Percentiles rank a stretch among this genome's conserved stretches.
Evolutionary conservation across 2,888 invertebrate species (phyloP).

Genomic region (Tachystola acroxantha): DNA sequence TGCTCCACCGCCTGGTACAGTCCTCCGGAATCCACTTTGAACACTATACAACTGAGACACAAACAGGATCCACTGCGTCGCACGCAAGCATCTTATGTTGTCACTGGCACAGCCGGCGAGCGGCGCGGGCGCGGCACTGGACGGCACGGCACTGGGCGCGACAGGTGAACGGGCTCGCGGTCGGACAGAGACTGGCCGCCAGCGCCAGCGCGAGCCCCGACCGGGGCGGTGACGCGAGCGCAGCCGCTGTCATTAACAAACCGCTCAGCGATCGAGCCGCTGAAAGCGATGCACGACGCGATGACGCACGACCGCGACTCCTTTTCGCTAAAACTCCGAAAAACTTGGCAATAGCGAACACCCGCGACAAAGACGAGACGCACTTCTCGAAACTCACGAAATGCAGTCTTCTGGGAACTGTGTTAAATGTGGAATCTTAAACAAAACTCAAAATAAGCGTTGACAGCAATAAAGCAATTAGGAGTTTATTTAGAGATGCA

Average conservation of each 20-base stretch:
- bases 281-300: constrained; percentile 22
- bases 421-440: constrained; percentile 22
- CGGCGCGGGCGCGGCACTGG: constrained; percentile 34
- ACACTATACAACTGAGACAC: constrained; percentile 62
- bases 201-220: constrained; percentile 16
- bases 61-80: constrained; percentile 60
- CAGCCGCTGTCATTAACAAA: neutral
- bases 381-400: constrained; percentile 18
- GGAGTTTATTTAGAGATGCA: constrained; percentile 3
- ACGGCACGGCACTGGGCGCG: constrained; percentile 33
- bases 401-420: constrained; percentile 41
- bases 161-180: constrained; percentile 53
- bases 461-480: no score
- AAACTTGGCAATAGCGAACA: constrained; percentile 49
- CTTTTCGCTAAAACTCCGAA: constrained; percentile 33
- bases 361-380: constrained; percentile 15
- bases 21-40: constrained; percentile 74
- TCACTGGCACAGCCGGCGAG: constrained; percentile 48
- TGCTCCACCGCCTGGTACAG: constrained; percentile 74
- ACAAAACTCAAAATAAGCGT: constrained; percentile 10
- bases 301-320: constrained; percentile 24
- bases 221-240: constrained; percentile 17
- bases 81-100: constrained; percentile 66
- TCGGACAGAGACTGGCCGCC: constrained; percentile 45
- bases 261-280: constrained; percentile 14